Evolutionary conservation across 2,888 invertebrate genomes (phyloP), one percentile per base, ranked within the genome.

Genomic region (Macaria notata): DNA sequence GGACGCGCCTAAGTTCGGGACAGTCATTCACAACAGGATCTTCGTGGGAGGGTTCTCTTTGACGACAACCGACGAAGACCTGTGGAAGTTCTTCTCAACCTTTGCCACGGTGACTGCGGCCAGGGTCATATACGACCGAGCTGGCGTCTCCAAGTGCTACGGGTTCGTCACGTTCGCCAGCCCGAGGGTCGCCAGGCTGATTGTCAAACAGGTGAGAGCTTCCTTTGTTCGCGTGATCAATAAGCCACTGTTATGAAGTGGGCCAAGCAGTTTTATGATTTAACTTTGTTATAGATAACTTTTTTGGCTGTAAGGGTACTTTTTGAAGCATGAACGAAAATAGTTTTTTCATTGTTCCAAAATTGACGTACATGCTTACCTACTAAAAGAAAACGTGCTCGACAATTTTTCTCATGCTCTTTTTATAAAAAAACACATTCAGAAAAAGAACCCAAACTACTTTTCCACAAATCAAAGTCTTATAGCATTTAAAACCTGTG

Each of bases 41-140:
- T 99, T 99, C 86, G 98, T 99, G 51, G 98, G 99, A 57, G 99
- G 98, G 31, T 98, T 99, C 76, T 96, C 98, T 56, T 94, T 97
- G 73, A 97, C 96, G 76, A 98, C 98, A 46, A 97, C 98, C 49
- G 98, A 98, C 88, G 95, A 95, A 54, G 98, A 98, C 79, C 89
- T 99, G 66, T 95, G 96, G 88, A 95, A 96, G 81, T 95, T 98
- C 66, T 99, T 99, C 86, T 97, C 97, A 62, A 94, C 95, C 49
- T 97, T 96, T 75, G 98, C 98, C 52, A 95, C 96, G 52, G 97
- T 97, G 41, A 98, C 96, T 69, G 96, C 97, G 47, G 97, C 98
- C 51, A 98, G 99, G 91, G 98, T 99, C 68, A 98, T 99, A 66
- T 96, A 96, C 72, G 98, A 98, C 83, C 92, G 98, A 72, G 98